Percentiles rank a stretch among this genome's conserved stretches.
Evolutionary conservation across 2,113 vertebrate genomes (phyloP).

Genomic region (Origma solitaria): DNA sequence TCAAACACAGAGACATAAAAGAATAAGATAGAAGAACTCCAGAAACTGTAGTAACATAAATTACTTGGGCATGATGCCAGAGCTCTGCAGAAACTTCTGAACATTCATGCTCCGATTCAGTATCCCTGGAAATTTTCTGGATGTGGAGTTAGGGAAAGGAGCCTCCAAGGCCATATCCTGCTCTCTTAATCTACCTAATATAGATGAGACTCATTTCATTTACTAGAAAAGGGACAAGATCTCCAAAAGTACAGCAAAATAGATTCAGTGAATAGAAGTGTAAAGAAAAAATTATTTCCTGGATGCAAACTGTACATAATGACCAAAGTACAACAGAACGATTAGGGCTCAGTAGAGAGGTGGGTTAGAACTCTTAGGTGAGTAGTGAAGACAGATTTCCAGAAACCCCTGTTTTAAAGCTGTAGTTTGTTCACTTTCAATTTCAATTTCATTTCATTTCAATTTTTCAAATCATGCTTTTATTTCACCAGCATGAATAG

Average conservation of each 20-base stretch:
- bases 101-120: background rate
- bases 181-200: background rate
- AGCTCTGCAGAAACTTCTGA: background rate
- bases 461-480: background rate
- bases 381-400: background rate
- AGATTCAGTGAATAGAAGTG: background rate
- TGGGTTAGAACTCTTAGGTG: accelerated
- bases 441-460: too few species aligned
- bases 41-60: background rate
- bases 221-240: background rate
- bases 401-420: background rate
- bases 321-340: background rate
- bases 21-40: background rate
- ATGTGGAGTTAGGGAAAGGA: background rate
- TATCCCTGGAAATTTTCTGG: background rate
- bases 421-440: too few species aligned
- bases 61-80: background rate
- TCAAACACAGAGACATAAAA: constrained; percentile 31
- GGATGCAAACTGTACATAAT: background rate
- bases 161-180: background rate
- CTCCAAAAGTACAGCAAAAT: background rate
- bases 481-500: background rate
- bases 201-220: background rate
- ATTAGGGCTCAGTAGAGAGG: background rate
- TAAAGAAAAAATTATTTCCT: background rate